Evolutionary conservation across 1,140 invertebrate genomes (phyloP), one percentile per base, ranked within the genome.

Genomic region (Brachionus rubens): DNA sequence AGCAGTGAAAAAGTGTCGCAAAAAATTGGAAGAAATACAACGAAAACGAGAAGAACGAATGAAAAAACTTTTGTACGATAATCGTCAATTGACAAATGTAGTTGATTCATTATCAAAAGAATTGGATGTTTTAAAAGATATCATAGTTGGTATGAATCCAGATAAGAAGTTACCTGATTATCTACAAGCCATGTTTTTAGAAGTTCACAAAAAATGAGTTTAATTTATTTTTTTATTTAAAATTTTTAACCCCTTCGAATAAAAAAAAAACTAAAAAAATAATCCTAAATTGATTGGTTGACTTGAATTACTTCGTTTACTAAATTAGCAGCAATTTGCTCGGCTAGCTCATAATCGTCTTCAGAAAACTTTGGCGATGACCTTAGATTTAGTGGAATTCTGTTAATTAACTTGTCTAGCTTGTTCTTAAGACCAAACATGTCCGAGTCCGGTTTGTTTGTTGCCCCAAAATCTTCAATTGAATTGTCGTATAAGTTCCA

Each of bases 21-120:
- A 96, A 83, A 98, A 98, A 87, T 93, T 93, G 26, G 98, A 97
- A 86, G 90, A 93, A 21, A 89, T 93, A 68, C 93, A 94, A 19
- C 86, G 91, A 65, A 92, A 96, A 81, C 96, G 94, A 0, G 93
- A 96, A 83, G 90, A 94, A 82, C 91, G 94, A 82, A 93, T 98
- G 19, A 93, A 96, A 82, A 87, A 92, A 48, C 86, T 98, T 62
- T 86, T 91, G 4, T 90, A 92, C 79, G 94, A 98, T 83, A 98
- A 98, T 86, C n/a, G n/a, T n/a, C 92, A 96, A 79, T 87, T 90
- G 19, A 88, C 98, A 54, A 88, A 94, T 80, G 94, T 94, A 81
- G 91, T 97, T 80, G 93, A 97, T 81, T 88, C 93, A 41, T 88
- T 98, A 67, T 91, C 90, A 54, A 93, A 96, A 82, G 94, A 98